phyloP scores from a whole-genome alignment of 2,888 invertebrate genomes.

The Cheilosia soror region DNA sequence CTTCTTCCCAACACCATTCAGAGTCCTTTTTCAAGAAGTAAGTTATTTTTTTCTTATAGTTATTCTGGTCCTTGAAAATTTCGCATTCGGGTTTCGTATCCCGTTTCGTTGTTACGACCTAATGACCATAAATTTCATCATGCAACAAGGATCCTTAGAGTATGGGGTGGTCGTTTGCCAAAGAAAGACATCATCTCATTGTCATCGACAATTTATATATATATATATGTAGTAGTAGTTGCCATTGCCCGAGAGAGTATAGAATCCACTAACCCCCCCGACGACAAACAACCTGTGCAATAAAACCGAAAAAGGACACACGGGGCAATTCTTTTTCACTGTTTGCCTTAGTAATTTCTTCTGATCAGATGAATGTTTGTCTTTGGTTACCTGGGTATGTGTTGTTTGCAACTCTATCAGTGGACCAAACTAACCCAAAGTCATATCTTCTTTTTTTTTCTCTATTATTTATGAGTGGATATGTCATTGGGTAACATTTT shows the following conservation, averaged over 20 bases:
- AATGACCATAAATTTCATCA: constrained; percentile 72
- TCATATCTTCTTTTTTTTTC: constrained; percentile 31
- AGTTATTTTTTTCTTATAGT: constrained; percentile 27
- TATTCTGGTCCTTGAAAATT: constrained; percentile 44
- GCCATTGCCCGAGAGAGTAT: constrained; percentile 1
- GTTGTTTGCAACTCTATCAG: constrained; percentile 53
- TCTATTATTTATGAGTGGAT: constrained; percentile 69
- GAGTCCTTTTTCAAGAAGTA: constrained; percentile 37
- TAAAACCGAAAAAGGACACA: constrained; percentile 39
- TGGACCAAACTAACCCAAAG: constrained; percentile 32
- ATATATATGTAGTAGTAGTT: background rate
- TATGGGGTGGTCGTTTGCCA: constrained; percentile 9
- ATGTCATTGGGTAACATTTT: constrained; percentile 60
- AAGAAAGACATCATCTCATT: constrained; percentile 46
- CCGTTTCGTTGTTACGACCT: constrained; percentile 65
- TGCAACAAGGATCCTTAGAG: constrained; percentile 59
- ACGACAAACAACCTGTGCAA: constrained; percentile 23
- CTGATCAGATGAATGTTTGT: background rate
- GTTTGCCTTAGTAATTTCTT: constrained; percentile 35
- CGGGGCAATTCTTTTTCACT: constrained; percentile 31
- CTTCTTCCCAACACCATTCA: constrained; percentile 9
- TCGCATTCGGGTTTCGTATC: constrained; percentile 61
- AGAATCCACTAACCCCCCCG: constrained; percentile 32
- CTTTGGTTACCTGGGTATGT: constrained; percentile 17
- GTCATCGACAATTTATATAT: constrained; percentile 2